Evolutionary conservation across 2,797 vertebrate genomes (phyloP).

Genomic region (Danio jaintianensis): DNA sequence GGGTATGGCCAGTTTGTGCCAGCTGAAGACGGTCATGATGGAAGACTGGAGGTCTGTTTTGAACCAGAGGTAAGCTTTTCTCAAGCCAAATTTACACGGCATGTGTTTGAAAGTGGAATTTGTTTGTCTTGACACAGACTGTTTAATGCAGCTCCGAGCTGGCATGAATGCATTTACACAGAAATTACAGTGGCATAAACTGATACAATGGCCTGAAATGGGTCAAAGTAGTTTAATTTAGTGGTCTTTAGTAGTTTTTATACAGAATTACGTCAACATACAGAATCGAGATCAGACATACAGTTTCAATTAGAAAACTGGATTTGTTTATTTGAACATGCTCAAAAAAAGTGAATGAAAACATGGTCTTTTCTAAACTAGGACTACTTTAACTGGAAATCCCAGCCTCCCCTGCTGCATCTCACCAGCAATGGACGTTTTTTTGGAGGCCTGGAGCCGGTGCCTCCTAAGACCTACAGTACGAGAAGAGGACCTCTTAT

Average conservation of each 20-base stretch:
- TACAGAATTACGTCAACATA: too few relatives aligned
- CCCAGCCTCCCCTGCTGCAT: slow-evolving; percentile 68
- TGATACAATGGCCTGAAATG: too few relatives aligned
- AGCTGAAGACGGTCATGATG: slow-evolving; percentile 68
- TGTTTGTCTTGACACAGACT: too few relatives aligned
- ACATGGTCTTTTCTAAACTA: slow-evolving; percentile 58
- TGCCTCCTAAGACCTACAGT: slow-evolving; percentile 82
- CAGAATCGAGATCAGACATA: too few relatives aligned
- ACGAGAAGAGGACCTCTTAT: slow-evolving; percentile 78
- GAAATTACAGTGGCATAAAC: too few relatives aligned
- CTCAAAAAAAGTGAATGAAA: background rate
- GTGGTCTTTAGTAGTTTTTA: too few relatives aligned
- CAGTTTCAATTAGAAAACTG: too few relatives aligned
- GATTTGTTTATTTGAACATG: background rate
- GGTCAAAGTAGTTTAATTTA: background rate
- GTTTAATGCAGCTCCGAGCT: too few relatives aligned
- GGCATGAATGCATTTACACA: too few relatives aligned
- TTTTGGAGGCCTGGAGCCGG: slow-evolving; percentile 54
- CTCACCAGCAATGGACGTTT: slow-evolving; percentile 66
- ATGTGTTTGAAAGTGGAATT: background rate
- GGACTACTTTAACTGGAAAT: slow-evolving; percentile 87
- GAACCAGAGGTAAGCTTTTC: slow-evolving; percentile 78
- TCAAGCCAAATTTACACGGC: background rate
- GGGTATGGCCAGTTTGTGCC: slow-evolving; percentile 75
- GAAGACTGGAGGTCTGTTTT: slow-evolving; percentile 80